A percentile compares a stretch with the other conserved stretches of the same genome.
Conservation (phyloP, 2,113 vertebrate species). For the Bufo bufo region DNA sequence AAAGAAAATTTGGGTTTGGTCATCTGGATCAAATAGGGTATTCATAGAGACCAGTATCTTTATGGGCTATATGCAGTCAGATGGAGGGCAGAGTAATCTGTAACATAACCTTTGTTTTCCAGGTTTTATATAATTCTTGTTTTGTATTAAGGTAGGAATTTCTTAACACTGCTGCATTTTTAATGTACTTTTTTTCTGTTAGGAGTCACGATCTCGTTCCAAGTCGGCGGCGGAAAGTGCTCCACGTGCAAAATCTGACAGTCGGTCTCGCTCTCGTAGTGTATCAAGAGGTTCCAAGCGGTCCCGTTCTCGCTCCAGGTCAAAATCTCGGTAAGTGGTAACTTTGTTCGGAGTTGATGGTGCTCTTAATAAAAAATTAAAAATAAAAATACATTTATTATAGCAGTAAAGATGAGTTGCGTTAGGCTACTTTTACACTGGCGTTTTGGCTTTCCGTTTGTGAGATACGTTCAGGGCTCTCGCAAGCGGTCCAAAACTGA, state of each 20-base stretch:
- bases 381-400: too few relatives aligned
- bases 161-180: constrained; percentile 78
- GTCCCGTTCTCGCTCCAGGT: constrained; percentile 86
- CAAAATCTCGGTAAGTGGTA: constrained; percentile 87
- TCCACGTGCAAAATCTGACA: constrained; percentile 87
- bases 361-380: neutral
- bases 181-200: constrained; percentile 82
- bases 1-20: constrained; percentile 83
- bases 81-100: constrained; percentile 71
- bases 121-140: constrained; percentile 80
- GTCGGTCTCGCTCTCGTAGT: constrained; percentile 88
- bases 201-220: constrained; percentile 91
- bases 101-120: constrained; percentile 82
- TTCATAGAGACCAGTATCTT: constrained; percentile 76
- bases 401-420: too few relatives aligned
- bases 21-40: constrained; percentile 83
- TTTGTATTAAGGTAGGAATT: constrained; percentile 82
- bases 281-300: constrained; percentile 85
- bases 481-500: too few relatives aligned
- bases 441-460: too few relatives aligned
- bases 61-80: constrained; percentile 78
- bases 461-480: too few relatives aligned
- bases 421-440: too few relatives aligned
- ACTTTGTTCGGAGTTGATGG: neutral
- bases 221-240: constrained; percentile 91